Evolutionary conservation across 2,797 vertebrate genomes (phyloP), one percentile per base, ranked within the genome.

Genomic region (Strix occidentalis): DNA sequence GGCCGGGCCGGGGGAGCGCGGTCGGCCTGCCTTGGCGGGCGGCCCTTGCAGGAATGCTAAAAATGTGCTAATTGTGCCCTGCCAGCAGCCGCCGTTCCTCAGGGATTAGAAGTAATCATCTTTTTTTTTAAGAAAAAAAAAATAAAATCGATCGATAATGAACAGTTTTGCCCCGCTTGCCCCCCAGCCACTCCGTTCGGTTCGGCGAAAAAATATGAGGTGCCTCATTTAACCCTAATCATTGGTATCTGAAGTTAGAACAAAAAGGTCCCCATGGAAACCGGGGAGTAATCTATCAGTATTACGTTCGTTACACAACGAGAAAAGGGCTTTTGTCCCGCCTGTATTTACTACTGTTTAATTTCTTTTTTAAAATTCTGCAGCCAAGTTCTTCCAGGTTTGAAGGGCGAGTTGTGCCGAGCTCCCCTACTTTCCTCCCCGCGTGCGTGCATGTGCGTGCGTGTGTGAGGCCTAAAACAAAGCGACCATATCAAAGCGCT

Each of bases 221-320:
- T 81, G 94, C 85, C 77, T 93, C 57, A 15, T 77, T 77, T 93
- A 91, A 92, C 92, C 93, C 88, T 70, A 83, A 93, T 74, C 93
- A 76, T 90, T 69, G 82, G 78, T 87, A 95, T 95, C 95, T 93
- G 82, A 51, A 90, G 48, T 76, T 84, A 75, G 93, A 97, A 97
- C 94, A 98, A 96, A 98, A 96, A 97, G 95, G 91, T 98, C 95
- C 97, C 97, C 97, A 98, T 98, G 97, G 98, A 98, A 98, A 98
- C 97, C 63, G 64, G 84, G 96, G 95, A 97, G 97, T 93, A 95
- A 97, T 98, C 97, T 97, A 96, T 97, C 94, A 96, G 96, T 79
- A 91, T 93, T 84, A 70, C 94, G 46, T 97, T 93, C 84, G 80
- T 93, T 86, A 65, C 80, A 82, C 91, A 89, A 77, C 69, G 80